phyloP scores from a whole-genome alignment of 2,888 invertebrate genomes.

The Cantharis flavilabris region DNA sequence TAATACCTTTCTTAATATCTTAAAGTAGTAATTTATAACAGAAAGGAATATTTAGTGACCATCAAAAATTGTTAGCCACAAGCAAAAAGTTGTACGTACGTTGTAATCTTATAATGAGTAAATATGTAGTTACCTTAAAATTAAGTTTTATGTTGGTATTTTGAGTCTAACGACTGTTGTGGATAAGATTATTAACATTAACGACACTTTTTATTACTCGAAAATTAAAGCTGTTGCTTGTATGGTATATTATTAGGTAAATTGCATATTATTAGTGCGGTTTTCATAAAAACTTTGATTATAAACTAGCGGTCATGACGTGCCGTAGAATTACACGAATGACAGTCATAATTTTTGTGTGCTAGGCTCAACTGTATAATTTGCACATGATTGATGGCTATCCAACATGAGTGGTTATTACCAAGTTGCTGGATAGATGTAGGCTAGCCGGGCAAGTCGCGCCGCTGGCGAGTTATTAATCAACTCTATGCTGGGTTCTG shows the following conservation, averaged over 20 bases:
- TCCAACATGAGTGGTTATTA: conserved; percentile 53
- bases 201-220: conserved; percentile 45
- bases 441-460: conserved; percentile 46
- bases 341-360: conserved; percentile 54
- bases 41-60: background rate
- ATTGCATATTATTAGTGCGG: conserved; percentile 49
- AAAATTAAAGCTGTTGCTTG: conserved; percentile 45
- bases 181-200: conserved; percentile 39
- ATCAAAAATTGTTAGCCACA: background rate
- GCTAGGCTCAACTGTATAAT: conserved; percentile 51
- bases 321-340: conserved; percentile 49
- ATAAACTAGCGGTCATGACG: conserved; percentile 36
- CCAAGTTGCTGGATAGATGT: conserved; percentile 48
- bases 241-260: conserved; percentile 46
- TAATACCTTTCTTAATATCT: background rate
- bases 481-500: conserved; percentile 46
- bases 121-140: conserved; percentile 17
- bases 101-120: conserved; percentile 1
- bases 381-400: conserved; percentile 54
- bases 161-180: conserved; percentile 32
- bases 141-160: conserved; percentile 30
- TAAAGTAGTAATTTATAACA: background rate
- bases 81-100: conserved; percentile 2
- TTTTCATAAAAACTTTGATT: conserved; percentile 39
- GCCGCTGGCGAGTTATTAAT: conserved; percentile 49